Conservation (phyloP, 1,140 invertebrate genomes). For the Drosophila orena region DNA sequence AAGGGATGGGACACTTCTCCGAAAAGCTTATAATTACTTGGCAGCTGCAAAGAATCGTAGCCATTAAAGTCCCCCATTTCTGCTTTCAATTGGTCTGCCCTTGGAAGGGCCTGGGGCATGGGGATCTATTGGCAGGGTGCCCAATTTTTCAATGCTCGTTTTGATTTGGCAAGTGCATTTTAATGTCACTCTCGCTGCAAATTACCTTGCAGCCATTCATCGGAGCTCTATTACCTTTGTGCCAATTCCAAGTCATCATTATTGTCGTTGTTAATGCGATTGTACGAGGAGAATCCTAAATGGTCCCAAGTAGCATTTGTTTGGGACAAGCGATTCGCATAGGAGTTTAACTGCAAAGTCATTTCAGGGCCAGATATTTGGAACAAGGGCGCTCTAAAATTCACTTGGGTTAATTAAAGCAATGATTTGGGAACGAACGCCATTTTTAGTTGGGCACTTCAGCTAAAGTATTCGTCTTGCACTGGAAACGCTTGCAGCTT, state of each 20-base stretch:
- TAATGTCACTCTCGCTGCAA: slow-evolving; percentile 65
- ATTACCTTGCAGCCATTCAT: slow-evolving; percentile 59
- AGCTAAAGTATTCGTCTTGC: too few species aligned
- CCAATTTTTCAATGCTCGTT: slow-evolving; percentile 34
- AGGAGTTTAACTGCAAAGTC: not conserved
- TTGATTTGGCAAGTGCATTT: slow-evolving; percentile 75
- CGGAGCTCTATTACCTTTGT: slow-evolving; percentile 2
- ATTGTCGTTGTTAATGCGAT: slow-evolving; percentile 34
- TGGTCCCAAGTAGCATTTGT: slow-evolving; percentile 18
- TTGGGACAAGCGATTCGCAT: not conserved
- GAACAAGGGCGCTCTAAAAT: slow-evolving; percentile 9
- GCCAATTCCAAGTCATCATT: slow-evolving; percentile 50
- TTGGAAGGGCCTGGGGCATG: slow-evolving; percentile 7
- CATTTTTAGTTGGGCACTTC: too few species aligned
- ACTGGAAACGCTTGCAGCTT: not conserved
- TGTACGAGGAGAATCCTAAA: slow-evolving; percentile 40
- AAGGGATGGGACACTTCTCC: not conserved
- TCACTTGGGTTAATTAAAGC: slow-evolving; percentile 11
- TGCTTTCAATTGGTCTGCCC: slow-evolving; percentile 50
- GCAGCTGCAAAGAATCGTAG: slow-evolving; percentile 37
- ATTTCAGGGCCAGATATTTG: not conserved
- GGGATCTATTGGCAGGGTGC: slow-evolving; percentile 40
- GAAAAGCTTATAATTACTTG: slow-evolving; percentile 56
- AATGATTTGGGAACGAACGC: too few species aligned
- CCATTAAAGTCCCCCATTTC: slow-evolving; percentile 53